A percentile compares a stretch with the other conserved stretches of the same genome.
Evolutionary conservation across 2,888 invertebrate species (phyloP).

Genomic region (Cryptops parisi): DNA sequence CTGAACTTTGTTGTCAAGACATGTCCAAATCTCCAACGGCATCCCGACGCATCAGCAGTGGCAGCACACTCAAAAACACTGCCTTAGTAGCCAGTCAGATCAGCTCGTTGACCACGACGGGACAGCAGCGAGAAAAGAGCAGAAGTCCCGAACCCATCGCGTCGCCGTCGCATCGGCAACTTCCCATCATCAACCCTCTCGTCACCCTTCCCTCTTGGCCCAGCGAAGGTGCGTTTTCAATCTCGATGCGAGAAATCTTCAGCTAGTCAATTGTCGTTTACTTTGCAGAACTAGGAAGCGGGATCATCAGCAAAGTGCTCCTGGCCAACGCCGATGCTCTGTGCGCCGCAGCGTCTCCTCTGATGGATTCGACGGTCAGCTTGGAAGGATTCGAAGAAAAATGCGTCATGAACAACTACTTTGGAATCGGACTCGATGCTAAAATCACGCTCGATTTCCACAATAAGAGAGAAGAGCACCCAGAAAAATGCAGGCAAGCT

Average conservation of each 20-base stretch:
- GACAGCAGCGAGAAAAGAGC: constrained; percentile 15
- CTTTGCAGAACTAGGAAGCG: constrained; percentile 22
- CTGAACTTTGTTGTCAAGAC: constrained; percentile 6
- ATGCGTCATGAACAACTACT: constrained; percentile 98
- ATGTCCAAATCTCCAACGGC: constrained; percentile 39
- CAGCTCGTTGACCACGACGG: constrained; percentile 15
- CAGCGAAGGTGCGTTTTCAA: constrained; percentile 37
- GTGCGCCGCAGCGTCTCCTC: constrained; percentile 88
- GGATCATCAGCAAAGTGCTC: constrained; percentile 86
- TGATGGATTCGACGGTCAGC: constrained; percentile 87
- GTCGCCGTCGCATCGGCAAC: constrained; percentile 17
- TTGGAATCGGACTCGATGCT: constrained; percentile 95
- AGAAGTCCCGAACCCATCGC: constrained; percentile 14
- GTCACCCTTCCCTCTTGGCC: constrained; percentile 80
- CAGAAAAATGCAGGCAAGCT: constrained; percentile 76
- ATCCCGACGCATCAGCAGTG: constrained; percentile 77
- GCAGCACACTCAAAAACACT: constrained; percentile 63
- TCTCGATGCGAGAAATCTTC: no score
- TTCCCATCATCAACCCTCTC: constrained; percentile 80
- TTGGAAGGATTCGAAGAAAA: constrained; percentile 76
- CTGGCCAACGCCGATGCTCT: constrained; percentile 91
- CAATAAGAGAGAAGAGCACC: constrained; percentile 90
- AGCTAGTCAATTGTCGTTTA: no score
- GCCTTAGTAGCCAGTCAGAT: constrained; percentile 16
- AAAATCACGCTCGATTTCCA: constrained; percentile 95